Evolutionary conservation across 2,888 invertebrate genomes (phyloP), one percentile per base, ranked within the genome.

Genomic region (Heliconius hortense): DNA sequence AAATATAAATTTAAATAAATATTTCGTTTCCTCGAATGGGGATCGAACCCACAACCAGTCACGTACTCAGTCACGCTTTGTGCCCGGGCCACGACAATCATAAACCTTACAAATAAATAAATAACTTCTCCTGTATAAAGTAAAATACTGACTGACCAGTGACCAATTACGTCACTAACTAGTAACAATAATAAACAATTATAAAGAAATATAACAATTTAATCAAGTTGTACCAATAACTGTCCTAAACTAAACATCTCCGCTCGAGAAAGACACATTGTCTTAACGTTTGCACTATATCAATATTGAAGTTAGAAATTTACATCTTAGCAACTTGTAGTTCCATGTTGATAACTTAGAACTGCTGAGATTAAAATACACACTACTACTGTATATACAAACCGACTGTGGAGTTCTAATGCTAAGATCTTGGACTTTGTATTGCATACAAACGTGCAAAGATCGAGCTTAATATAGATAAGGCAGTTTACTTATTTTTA

Each of bases 251-350:
- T 56, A 28, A 69, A 18, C 31, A 21, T 31, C 24, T 35, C 53
- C 28, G 21, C n/a, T 24, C 31, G n/a, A 31, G n/a, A 35, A 8
- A 70, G 56, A 28, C 53, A 59, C 24, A 59, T 35, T 35, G 24
- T 13, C 8, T 69, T 31, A 15, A 53, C 31, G 56, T 59, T 69
- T 35, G 35, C 35, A n/a, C 59, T 59, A 59, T 70, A 35, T 59
- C 59, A 56, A 70, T 70, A 70, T 70, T 70, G 56, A 70, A 59
- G 31, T 59, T 35, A 35, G 13, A 59, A n/a, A 70, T 70, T 59
- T 70, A 70, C 70, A 56, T 70, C 31, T 70, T 56, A 35, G 70
- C 31, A 26, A 56, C 10, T 70, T 35, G 56, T 59, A 59, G 59
- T 59, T 70, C 31, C 31, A 59, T 24, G 24, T 59, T 70, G 4